These are phyloP conservation scores for Siphlonurus alternatus DNA, from an alignment of 2,888 invertebrate genomes.

Conservation along the genomic window DNA sequence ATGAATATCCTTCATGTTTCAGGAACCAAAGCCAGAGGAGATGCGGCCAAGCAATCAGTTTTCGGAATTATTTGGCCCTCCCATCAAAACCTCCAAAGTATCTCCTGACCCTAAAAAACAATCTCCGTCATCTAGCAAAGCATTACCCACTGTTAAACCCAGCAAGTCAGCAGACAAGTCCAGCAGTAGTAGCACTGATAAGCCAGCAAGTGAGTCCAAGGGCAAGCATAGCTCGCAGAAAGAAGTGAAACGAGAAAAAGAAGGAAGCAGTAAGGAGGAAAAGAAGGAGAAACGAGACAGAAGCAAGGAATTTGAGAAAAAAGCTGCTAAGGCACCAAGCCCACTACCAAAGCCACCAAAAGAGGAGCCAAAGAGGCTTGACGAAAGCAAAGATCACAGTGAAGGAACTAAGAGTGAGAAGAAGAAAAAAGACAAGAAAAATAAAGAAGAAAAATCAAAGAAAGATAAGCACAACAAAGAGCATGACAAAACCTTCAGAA, in stretches of 20 bases:
- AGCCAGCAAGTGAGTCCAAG: slow-evolving; percentile 18
- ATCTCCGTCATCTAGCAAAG: slow-evolving; percentile 15
- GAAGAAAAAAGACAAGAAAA: slow-evolving; percentile 32
- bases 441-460: slow-evolving; percentile 21
- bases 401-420: slow-evolving; percentile 23
- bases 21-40: slow-evolving; percentile 10
- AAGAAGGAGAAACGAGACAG: slow-evolving; percentile 31
- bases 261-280: slow-evolving; percentile 26
- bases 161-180: slow-evolving; percentile 22
- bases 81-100: slow-evolving; percentile 57
- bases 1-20: background rate
- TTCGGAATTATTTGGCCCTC: slow-evolving; percentile 65
- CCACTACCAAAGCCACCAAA: slow-evolving; percentile 23
- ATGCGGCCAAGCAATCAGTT: slow-evolving; percentile 38
- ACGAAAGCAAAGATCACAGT: background rate
- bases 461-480: slow-evolving; percentile 44
- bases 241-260: slow-evolving; percentile 26
- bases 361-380: slow-evolving; percentile 22
- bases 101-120: slow-evolving; percentile 46
- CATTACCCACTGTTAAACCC: slow-evolving; percentile 11
- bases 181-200: slow-evolving; percentile 39
- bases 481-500: slow-evolving; percentile 29
- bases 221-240: slow-evolving; percentile 39
- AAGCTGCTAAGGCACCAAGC: slow-evolving; percentile 25
- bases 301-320: slow-evolving; percentile 25